Conservation (phyloP, 2,113 vertebrate genomes). For the Aegithalos caudatus region DNA sequence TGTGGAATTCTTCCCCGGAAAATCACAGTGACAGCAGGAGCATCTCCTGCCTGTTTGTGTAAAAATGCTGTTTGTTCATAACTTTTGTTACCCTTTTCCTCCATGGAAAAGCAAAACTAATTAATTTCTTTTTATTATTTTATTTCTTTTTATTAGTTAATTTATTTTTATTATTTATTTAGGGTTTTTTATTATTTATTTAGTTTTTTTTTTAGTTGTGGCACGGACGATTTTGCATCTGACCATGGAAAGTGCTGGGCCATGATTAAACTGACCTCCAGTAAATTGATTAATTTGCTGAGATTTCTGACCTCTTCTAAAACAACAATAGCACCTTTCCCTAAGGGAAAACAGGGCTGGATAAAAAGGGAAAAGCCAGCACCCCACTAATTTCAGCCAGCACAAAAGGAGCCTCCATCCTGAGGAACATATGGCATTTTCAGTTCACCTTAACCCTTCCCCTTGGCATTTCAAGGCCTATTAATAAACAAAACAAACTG, state of each 20-base stretch:
- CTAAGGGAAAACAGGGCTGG: not conserved
- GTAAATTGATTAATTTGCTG: not conserved
- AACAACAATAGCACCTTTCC: not conserved
- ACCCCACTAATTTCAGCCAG: not conserved
- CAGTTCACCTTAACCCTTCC: conserved; percentile 7
- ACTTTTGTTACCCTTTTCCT: not conserved
- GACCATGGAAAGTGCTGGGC: not conserved
- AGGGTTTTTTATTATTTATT: not conserved
- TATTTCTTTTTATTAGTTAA: not conserved
- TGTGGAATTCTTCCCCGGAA: not conserved
- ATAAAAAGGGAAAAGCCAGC: not conserved
- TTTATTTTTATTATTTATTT: too few species aligned
- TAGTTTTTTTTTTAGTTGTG: not conserved
- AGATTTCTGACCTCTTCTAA: not conserved
- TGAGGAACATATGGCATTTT: not conserved
- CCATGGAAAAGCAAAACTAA: not conserved
- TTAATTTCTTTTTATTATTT: not conserved
- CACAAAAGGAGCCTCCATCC: not conserved
- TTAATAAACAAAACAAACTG: conserved; percentile 30
- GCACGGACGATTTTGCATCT: not conserved
- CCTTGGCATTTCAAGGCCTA: conserved; percentile 37
- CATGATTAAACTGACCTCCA: not conserved
- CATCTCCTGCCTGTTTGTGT: not conserved
- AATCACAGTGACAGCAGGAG: not conserved
- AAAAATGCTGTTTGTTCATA: not conserved